Base-by-base conservation (phyloP, 2,888 invertebrate genomes). In the Thymelicus sylvestris region DNA sequence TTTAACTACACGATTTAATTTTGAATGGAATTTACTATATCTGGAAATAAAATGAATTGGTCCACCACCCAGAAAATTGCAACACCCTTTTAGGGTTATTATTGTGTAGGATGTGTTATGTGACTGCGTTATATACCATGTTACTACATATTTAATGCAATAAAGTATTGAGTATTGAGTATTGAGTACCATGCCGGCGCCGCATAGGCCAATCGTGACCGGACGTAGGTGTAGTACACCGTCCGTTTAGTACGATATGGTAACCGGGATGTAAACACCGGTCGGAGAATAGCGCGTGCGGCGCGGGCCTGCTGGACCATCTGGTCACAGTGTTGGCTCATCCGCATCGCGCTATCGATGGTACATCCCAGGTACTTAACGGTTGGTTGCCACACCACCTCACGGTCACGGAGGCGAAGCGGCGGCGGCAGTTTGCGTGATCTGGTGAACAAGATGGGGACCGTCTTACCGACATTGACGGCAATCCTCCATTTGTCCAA, bases 181-280 rank as follows among this genome's bases (percentile, higher is more conserved):
- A n/a, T n/a, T n/a, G n/a, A n/a, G 39, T 60, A 15, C 60, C 60
- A 60, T 4, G 39, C 39, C 60, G 24, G 62, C 47, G 47, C 41
- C 62, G 39, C 60, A 31, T 63, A 63, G 10, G 63, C 12, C 6
- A 97, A 97, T n/a, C 60, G 60, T 60, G 60, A 60, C 7, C 60
- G 60, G 39, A 38, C 10, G 47, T 44, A 47, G 48, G 24, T 13
- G 12, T 63, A 63, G 48, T 41, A 44, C 13, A 63, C 7, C 47
- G 12, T 24, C 24, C 24, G 55, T 24, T 55, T 55, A 10, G 24
- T 4, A 10, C 55, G 24, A 2, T 12, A 1, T 41, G 39, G 39
- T 41, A 41, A 7, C 39, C 39, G 39, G 39, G 39, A 41, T 41
- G 39, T 7, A 6, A 41, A 2, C 39, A 41, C 39, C 39, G 39